phyloP scores from a whole-genome alignment of 2,113 vertebrate species.

The Poeciliopsis prolifica region DNA sequence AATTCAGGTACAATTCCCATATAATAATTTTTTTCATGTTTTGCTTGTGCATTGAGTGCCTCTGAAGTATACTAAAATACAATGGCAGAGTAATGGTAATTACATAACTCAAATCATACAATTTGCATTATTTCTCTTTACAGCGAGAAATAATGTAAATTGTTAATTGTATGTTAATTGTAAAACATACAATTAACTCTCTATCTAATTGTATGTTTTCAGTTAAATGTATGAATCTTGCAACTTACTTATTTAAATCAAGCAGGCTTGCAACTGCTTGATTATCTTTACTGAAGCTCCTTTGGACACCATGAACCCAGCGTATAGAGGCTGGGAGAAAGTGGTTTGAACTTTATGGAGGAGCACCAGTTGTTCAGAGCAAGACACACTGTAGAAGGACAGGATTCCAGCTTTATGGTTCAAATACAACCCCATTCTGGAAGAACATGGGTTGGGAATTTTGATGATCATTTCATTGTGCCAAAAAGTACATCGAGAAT shows the following conservation, averaged over 20 bases:
- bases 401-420: constrained; percentile 34
- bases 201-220: neutral
- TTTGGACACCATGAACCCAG: constrained; percentile 48
- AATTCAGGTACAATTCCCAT: too few species aligned
- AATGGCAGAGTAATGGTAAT: neutral
- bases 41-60: too few species aligned
- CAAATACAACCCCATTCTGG: constrained; percentile 44
- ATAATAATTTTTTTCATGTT: too few species aligned
- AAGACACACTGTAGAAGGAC: constrained; percentile 38
- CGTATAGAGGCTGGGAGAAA: constrained; percentile 40
- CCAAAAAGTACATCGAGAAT: constrained; percentile 76
- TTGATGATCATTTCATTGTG: constrained; percentile 61
- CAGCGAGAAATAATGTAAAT: too few species aligned
- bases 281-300: constrained; percentile 26
- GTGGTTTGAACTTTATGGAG: constrained; percentile 45
- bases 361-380: constrained; percentile 34
- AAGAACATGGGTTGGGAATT: neutral
- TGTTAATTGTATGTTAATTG: too few species aligned
- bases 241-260: too few species aligned
- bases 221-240: too few species aligned
- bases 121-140: too few species aligned
- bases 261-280: neutral
- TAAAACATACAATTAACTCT: neutral
- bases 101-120: neutral
- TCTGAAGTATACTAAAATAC: too few species aligned